Conservation (phyloP, 2,888 invertebrate genomes). For the Brachycybe producta region DNA sequence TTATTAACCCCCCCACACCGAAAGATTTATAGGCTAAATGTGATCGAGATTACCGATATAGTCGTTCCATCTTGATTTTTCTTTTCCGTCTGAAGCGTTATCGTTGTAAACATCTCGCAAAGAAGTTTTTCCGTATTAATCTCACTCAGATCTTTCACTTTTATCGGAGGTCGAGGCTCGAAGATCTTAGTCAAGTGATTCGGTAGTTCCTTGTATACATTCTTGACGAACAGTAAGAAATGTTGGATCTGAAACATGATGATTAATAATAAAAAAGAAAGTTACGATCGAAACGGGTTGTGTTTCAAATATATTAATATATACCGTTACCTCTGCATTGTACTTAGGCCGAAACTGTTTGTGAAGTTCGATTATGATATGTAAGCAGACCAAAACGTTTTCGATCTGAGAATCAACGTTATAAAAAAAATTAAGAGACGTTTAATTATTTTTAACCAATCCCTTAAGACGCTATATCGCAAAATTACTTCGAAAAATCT, state of each 20-base stretch:
- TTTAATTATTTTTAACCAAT: no score
- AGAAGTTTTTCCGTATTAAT: slow-evolving; percentile 74
- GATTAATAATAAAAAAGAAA: no score
- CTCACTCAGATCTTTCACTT: slow-evolving; percentile 76
- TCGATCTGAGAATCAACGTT: slow-evolving; percentile 46
- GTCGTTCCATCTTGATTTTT: slow-evolving; percentile 66
- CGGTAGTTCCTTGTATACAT: slow-evolving; percentile 82
- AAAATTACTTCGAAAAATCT: no score
- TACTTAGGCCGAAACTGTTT: slow-evolving; percentile 87
- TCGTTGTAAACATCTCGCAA: slow-evolving; percentile 81
- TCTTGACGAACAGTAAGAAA: slow-evolving; percentile 85
- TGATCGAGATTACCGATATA: slow-evolving; percentile 56
- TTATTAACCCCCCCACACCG: no score
- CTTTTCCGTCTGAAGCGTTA: slow-evolving; percentile 76
- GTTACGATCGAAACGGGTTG: no score
- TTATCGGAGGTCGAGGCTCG: slow-evolving; percentile 68
- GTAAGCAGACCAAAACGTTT: slow-evolving; percentile 86
- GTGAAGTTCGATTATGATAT: slow-evolving; percentile 93
- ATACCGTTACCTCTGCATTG: slow-evolving; percentile 61
- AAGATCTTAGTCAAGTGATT: slow-evolving; percentile 86
- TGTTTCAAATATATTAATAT: no score
- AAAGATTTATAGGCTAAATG: no score
- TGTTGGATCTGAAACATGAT: slow-evolving; percentile 58
- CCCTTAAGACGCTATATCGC: no score
- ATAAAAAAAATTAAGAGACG: not conserved